Percentiles rank a stretch among this genome's conserved stretches.
These are phyloP conservation scores for Xanthia icteritia DNA, from an alignment of 2,888 invertebrate species.

Conservation along the genomic window DNA sequence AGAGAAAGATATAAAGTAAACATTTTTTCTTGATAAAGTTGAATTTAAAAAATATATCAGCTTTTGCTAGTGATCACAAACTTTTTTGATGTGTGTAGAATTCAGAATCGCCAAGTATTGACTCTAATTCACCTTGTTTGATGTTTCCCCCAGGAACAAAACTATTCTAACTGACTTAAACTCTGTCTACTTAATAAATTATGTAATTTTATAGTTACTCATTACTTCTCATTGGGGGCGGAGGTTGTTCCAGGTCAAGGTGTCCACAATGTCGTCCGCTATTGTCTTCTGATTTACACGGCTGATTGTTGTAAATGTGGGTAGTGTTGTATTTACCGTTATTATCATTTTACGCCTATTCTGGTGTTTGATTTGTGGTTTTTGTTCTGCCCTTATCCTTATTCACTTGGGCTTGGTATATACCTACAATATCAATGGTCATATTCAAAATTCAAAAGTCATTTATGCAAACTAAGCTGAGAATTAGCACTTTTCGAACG, in stretches of 20 bases:
- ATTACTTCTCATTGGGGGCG: conserved; percentile 41
- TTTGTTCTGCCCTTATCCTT: conserved; percentile 22
- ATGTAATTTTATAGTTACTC: conserved; percentile 31
- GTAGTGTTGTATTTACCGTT: conserved; percentile 58
- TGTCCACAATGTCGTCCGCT: conserved; percentile 63
- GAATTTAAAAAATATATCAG: too few relatives aligned
- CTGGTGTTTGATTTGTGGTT: conserved; percentile 40
- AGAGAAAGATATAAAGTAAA: too few relatives aligned
- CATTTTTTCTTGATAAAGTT: too few relatives aligned
- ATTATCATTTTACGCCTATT: conserved; percentile 48
- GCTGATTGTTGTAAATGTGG: conserved; percentile 65
- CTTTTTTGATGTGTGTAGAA: too few relatives aligned
- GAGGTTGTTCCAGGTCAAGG: conserved; percentile 66
- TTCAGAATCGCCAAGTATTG: neutral
- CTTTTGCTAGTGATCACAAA: too few relatives aligned
- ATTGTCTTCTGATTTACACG: conserved; percentile 65
- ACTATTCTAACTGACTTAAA: neutral
- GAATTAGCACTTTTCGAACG: too few relatives aligned
- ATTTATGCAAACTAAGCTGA: too few relatives aligned
- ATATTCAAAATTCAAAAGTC: too few relatives aligned
- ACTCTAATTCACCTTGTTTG: neutral
- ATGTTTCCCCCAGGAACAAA: neutral
- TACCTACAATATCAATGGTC: neutral
- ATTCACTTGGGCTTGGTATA: conserved; percentile 4
- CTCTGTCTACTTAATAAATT: conserved; percentile 1